Conservation (phyloP, 2,888 invertebrate genomes). For the Andrena trimmerana region DNA sequence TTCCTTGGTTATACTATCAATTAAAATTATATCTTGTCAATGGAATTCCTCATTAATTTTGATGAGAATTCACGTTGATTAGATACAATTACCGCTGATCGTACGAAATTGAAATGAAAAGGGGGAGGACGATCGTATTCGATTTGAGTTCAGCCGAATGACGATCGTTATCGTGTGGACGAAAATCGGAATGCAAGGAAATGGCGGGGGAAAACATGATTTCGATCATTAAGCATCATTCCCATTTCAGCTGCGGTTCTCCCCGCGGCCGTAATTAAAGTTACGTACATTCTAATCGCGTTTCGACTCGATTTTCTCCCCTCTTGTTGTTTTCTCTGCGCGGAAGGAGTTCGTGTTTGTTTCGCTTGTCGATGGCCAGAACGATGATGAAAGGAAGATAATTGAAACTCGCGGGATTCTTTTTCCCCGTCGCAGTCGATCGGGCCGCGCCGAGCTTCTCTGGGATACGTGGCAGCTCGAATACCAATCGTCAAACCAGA, state of each 20-base stretch:
- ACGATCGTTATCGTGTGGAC: conserved; percentile 32
- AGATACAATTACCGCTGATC: background rate
- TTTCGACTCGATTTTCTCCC: conserved; percentile 50
- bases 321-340: conserved; percentile 31
- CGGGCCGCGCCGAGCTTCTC: conserved; percentile 41
- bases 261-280: conserved; percentile 21
- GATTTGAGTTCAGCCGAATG: background rate
- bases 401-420: conserved; percentile 30
- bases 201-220: conserved; percentile 45
- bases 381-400: conserved; percentile 40
- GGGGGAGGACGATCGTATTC: background rate
- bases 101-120: background rate
- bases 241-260: conserved; percentile 56
- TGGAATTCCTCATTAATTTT: background rate
- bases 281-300: conserved; percentile 33
- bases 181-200: conserved; percentile 33
- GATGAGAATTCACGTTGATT: background rate
- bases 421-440: conserved; percentile 11
- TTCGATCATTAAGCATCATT: conserved; percentile 64
- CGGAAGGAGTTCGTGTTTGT: conserved; percentile 39
- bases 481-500: too few relatives aligned
- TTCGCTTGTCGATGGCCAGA: conserved; percentile 37
- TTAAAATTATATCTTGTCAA: too few relatives aligned
- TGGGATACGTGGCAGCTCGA: conserved; percentile 29
- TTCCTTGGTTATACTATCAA: too few relatives aligned